Conservation (phyloP, 2,888 invertebrate species). For the Hemicrepidius hirtus region DNA sequence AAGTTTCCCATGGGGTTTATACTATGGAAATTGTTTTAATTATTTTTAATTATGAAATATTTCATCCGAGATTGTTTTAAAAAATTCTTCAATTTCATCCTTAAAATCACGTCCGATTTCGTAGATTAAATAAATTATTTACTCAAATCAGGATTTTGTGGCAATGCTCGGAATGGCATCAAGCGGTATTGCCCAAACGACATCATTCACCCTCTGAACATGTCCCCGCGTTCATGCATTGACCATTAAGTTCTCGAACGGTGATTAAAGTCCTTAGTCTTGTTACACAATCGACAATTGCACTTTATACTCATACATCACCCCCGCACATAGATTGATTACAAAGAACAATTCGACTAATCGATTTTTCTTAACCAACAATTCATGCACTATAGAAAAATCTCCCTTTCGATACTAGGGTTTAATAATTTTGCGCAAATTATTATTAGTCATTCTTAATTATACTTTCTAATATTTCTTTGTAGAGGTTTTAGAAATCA, state of each 20-base stretch:
- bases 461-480: conserved; percentile 1
- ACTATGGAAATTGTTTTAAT: no score
- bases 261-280: conserved; percentile 60
- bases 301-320: conserved; percentile 48
- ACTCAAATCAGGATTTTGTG: conserved; percentile 29
- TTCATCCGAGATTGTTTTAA: no score
- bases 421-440: not conserved
- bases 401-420: not conserved
- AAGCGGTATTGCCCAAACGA: conserved; percentile 27
- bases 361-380: conserved; percentile 34
- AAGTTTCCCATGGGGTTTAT: no score
- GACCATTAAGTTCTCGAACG: conserved; percentile 61
- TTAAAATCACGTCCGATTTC: not conserved
- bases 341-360: conserved; percentile 46
- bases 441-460: not conserved
- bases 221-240: conserved; percentile 42
- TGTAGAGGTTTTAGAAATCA: not conserved
- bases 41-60: no score
- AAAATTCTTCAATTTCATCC: no score
- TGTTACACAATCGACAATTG: conserved; percentile 57
- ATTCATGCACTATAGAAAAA: conserved; percentile 11
- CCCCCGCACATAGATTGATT: conserved; percentile 46
- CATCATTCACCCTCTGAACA: conserved; percentile 36
- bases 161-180: conserved; percentile 28
- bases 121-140: not conserved